Evolutionary conservation across 2,113 vertebrate species (phyloP).

Genomic region (Osmerus mordax): DNA sequence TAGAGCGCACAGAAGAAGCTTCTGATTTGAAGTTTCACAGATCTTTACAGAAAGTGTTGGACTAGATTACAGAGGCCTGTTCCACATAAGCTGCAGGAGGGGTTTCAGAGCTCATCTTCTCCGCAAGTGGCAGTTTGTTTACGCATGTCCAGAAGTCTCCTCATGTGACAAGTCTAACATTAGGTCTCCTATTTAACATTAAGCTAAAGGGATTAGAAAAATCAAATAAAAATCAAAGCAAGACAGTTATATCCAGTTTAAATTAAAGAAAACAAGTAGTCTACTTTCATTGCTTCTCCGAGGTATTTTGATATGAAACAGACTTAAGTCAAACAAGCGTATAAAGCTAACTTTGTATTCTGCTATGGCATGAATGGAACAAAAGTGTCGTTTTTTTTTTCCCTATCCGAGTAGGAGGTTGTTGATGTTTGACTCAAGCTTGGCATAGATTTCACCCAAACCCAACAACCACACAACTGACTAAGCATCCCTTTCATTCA

Average conservation of each 20-base stretch:
- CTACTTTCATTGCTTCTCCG: neutral
- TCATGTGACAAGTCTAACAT: neutral
- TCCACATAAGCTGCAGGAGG: too few relatives aligned
- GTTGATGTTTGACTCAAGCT: neutral
- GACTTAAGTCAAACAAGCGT: neutral
- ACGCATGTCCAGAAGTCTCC: neutral
- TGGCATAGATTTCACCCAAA: slow-evolving; percentile 23
- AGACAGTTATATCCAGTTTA: neutral
- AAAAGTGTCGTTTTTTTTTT: neutral
- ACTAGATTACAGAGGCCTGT: too few relatives aligned
- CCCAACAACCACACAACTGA: slow-evolving; percentile 44
- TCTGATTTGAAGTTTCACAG: too few relatives aligned
- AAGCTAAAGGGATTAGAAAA: neutral
- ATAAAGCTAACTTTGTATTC: slow-evolving; percentile 5
- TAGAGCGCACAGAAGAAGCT: too few relatives aligned
- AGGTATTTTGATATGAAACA: slow-evolving; percentile 1
- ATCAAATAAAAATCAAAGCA: slow-evolving; percentile 1
- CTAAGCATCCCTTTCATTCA: slow-evolving; percentile 30
- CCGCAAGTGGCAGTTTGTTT: neutral
- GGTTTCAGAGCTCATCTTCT: neutral
- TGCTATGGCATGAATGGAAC: neutral
- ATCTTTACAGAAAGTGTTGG: neutral
- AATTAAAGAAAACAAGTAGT: slow-evolving; percentile 8
- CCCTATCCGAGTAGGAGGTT: too few relatives aligned
- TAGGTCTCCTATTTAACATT: neutral